Percentiles rank a stretch among this genome's conserved stretches.
Evolutionary conservation across 2,888 invertebrate species (phyloP).

Genomic region (Hemaris fuciformis): DNA sequence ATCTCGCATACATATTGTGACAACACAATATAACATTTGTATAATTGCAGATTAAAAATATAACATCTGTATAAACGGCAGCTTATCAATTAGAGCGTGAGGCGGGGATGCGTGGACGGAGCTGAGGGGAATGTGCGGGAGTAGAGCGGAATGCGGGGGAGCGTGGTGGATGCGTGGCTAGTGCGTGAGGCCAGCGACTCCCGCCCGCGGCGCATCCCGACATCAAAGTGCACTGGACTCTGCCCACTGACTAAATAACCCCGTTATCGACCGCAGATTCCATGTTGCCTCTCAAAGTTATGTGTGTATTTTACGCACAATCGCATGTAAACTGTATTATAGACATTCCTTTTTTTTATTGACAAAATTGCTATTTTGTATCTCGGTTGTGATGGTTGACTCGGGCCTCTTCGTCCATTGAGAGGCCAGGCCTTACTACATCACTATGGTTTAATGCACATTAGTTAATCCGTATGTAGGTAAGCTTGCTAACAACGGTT

Average conservation of each 20-base stretch:
- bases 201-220: not conserved
- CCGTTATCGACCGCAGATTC: not conserved
- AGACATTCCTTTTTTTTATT: too few species aligned
- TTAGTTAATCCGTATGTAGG: too few species aligned
- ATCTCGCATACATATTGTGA: too few species aligned
- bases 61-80: not conserved
- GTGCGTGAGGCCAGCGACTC: not conserved
- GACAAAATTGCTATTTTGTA: too few species aligned
- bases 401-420: too few species aligned
- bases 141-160: too few species aligned
- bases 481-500: too few species aligned
- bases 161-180: not conserved
- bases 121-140: not conserved
- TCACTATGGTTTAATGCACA: too few species aligned
- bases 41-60: not conserved
- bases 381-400: too few species aligned
- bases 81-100: not conserved
- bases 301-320: not conserved
- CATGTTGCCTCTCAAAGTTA: not conserved
- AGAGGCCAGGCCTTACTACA: too few species aligned
- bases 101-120: not conserved
- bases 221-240: not conserved
- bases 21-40: not conserved
- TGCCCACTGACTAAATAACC: constrained; percentile 2
- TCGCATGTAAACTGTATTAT: too few species aligned